Conservation (phyloP, 2,888 invertebrate genomes). For the Pristionchus maxplancki region DNA sequence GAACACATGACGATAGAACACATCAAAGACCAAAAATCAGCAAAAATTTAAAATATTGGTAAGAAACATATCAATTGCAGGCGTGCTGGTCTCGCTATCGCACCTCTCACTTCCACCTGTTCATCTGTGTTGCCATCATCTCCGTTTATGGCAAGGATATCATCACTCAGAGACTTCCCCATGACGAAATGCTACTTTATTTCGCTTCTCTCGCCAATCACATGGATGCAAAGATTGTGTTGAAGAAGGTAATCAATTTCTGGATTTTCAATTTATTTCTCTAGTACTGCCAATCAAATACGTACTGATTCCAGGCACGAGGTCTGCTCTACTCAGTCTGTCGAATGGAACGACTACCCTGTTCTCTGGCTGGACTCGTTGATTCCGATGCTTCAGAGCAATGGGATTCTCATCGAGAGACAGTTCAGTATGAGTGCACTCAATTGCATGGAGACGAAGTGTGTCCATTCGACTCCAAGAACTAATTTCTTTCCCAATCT, state of each 20-base stretch:
- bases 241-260: constrained; percentile 84
- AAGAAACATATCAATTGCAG: constrained; percentile 62
- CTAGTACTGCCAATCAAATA: not conserved
- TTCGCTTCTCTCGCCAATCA: constrained; percentile 97
- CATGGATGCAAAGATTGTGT: constrained; percentile 93
- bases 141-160: constrained; percentile 88
- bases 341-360: constrained; percentile 90
- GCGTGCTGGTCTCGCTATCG: constrained; percentile 97
- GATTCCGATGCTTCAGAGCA: constrained; percentile 67
- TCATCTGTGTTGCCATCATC: constrained; percentile 93
- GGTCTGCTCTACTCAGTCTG: constrained; percentile 92
- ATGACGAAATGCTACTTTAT: constrained; percentile 94
- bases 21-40: not conserved
- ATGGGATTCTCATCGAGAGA: constrained; percentile 70
- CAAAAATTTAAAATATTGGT: constrained; percentile 80
- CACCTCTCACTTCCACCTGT: constrained; percentile 95
- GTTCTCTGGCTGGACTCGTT: constrained; percentile 86
- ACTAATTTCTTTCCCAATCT: not conserved
- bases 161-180: constrained; percentile 90
- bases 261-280: not conserved
- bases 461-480: constrained; percentile 19
- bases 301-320: constrained; percentile 83
- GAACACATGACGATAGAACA: not conserved
- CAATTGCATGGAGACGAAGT: constrained; percentile 61
- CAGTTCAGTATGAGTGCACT: constrained; percentile 68